Percentiles rank a stretch among this genome's conserved stretches.
Conservation (phyloP, 2,113 vertebrate genomes). For the Prionailurus bengalensis region DNA sequence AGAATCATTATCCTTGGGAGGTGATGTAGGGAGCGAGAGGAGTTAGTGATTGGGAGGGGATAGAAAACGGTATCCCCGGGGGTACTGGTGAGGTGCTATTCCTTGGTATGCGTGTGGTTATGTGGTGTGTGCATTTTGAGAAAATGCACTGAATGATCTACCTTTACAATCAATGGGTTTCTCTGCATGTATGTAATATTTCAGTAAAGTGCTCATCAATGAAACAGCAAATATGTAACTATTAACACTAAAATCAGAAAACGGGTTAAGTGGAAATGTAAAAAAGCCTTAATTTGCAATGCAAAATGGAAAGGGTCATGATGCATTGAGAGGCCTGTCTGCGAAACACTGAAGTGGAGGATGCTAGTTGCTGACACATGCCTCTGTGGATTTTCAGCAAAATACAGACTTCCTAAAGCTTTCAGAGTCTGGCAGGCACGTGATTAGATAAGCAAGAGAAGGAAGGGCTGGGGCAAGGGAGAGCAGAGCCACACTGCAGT, state of each 20-base stretch:
- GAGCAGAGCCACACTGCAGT: background rate
- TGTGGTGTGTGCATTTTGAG: background rate
- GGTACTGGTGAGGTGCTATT: background rate
- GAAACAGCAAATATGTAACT: background rate
- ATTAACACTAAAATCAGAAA: background rate
- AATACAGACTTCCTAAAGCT: background rate
- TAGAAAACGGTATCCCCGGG: background rate
- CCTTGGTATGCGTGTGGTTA: background rate
- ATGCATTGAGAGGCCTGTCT: background rate
- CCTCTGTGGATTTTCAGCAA: background rate
- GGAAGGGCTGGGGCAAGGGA: background rate
- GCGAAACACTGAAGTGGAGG: background rate
- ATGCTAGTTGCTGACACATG: background rate
- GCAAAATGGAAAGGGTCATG: constrained; percentile 15
- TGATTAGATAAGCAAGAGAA: background rate
- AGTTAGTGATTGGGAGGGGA: background rate
- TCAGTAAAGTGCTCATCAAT: background rate
- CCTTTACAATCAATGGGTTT: background rate
- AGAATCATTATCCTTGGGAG: background rate
- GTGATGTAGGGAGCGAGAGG: background rate
- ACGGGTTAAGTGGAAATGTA: background rate
- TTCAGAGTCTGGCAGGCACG: background rate
- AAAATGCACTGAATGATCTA: background rate
- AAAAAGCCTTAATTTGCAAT: background rate
- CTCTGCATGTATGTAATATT: background rate